Conservation (phyloP, 2,797 vertebrate species). For the Sphenodon punctatus region DNA sequence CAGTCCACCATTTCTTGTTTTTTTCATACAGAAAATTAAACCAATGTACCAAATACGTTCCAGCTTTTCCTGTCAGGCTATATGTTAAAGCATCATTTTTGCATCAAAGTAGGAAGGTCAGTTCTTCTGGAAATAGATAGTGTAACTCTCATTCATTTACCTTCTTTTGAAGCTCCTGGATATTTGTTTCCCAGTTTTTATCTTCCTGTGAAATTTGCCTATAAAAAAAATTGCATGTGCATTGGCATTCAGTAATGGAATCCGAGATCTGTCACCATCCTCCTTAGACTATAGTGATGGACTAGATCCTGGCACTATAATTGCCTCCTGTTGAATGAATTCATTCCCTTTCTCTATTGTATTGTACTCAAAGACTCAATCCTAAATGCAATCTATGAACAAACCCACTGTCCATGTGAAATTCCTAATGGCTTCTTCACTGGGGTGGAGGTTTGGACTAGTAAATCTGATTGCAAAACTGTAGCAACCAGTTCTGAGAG, state of each 20-base stretch:
- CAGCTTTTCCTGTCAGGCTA: background rate
- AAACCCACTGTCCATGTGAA: background rate
- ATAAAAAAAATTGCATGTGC: constrained; percentile 46
- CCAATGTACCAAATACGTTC: background rate
- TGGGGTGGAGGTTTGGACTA: background rate
- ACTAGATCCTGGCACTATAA: too few species aligned
- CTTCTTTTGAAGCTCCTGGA: constrained; percentile 95
- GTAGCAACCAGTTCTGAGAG: background rate
- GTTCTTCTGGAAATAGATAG: background rate
- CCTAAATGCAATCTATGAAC: background rate
- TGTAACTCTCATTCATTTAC: constrained; percentile 67
- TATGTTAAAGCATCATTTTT: background rate
- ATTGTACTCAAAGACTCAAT: background rate
- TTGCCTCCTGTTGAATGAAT: too few species aligned
- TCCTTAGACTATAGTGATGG: background rate
- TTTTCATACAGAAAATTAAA: background rate
- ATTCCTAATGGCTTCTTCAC: background rate
- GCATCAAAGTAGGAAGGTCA: background rate
- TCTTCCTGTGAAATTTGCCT: constrained; percentile 98
- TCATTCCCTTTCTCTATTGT: too few species aligned
- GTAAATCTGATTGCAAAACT: rapidly evolving
- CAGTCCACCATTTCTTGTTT: background rate
- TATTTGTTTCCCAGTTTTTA: constrained; percentile 98
- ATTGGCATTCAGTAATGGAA: constrained; percentile 10
- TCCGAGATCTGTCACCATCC: background rate